Conservation (phyloP, 2,113 vertebrate genomes). For the Myrmecobius fasciatus region DNA sequence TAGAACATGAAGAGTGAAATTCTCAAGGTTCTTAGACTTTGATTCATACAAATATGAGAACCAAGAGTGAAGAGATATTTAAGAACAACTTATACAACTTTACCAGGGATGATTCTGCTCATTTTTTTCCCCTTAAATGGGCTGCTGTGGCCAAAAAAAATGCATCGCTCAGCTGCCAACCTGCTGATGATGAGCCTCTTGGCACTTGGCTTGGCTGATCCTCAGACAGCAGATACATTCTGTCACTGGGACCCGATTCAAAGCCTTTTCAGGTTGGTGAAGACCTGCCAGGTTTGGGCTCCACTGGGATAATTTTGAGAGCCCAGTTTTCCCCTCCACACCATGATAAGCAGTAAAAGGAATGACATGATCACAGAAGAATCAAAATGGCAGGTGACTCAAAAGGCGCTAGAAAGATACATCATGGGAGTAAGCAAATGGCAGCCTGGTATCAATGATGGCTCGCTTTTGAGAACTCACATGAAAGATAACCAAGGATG, state of each 20-base stretch:
- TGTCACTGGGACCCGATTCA: background rate
- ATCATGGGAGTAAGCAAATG: background rate
- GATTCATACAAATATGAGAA: background rate
- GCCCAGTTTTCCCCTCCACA: background rate
- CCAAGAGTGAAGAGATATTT: background rate
- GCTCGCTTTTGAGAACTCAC: background rate
- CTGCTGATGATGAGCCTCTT: background rate
- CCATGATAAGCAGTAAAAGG: background rate
- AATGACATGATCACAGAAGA: background rate
- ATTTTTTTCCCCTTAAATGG: background rate
- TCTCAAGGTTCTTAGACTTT: background rate
- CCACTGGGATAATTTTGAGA: background rate
- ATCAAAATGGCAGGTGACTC: background rate
- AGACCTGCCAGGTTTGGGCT: background rate
- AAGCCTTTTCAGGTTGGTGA: conserved; percentile 4
- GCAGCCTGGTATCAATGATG: background rate
- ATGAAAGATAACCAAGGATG: background rate
- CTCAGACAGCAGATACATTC: conserved; percentile 4
- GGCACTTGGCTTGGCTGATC: background rate
- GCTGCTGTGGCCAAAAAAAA: background rate
- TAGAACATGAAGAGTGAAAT: background rate
- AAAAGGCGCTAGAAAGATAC: background rate
- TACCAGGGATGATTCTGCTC: background rate
- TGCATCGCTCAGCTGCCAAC: background rate
- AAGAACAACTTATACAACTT: background rate